Base-by-base conservation (phyloP, 2,888 invertebrate species). In the Nemapogon koenigi region DNA sequence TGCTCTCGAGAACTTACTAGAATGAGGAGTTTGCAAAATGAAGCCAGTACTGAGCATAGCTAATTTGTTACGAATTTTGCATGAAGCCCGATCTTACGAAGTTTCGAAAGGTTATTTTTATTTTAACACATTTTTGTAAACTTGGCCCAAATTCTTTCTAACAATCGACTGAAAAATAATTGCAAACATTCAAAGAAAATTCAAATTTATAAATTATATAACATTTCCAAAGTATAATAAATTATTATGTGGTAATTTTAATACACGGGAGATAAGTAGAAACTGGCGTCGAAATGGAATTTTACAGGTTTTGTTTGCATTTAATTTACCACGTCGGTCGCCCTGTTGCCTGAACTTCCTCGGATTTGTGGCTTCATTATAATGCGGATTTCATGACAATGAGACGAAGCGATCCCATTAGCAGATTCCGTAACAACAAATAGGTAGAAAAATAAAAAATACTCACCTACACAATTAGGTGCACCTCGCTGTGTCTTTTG, bases 21-120 rank as follows among this genome's bases (percentile, higher is more conserved):
- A 71, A 62, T 63, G 56, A 66, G 64, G 60, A 66, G 67, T 72
- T 71, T 69, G 57, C 59, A 58, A 69, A 68, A 65, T 59, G 63
- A 64, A 65, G 65, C 61, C 61, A 64, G 63, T 63, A 65, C 59
- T 59, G 61, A 61, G 68, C 60, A 71, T 69, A 65, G 63, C 62
- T 71, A 70, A 72, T 70, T 73, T 70, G 68, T 67, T 64, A 49
- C 57, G 56, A 69, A 68, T 68, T 63, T 60, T 56, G 56, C 60
- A 69, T 67, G 56, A 62, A 56, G 59, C 56, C 57, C 56, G 53
- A 22, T 22, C 16, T 35, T 8, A 4, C 16, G 2, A 25, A 35
- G 17, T 35, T 35, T 35, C 13, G 19, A 22, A 16, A 35, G 19
- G 2, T 35, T 13, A 8, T 22, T 11, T 35, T 19, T 17, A 18